A percentile compares a stretch with the other conserved stretches of the same genome.
Conservation (phyloP, 2,888 invertebrate species). For the Leucania comma region DNA sequence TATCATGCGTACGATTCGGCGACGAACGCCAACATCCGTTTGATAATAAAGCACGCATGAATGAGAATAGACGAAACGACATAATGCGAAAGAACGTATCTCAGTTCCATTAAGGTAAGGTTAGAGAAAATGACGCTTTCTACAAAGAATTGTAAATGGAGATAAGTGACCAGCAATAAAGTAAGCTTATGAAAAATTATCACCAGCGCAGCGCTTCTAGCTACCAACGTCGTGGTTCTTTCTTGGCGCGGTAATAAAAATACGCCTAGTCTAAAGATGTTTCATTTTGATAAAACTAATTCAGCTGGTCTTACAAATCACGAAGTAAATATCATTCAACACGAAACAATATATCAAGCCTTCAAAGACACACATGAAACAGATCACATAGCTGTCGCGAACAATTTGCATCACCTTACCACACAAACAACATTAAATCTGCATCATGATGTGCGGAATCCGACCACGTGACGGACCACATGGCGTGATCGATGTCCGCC, state of each 20-base stretch:
- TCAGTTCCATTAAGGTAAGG: not conserved
- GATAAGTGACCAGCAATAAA: not conserved
- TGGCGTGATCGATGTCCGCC: constrained; percentile 78
- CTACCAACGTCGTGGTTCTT: not conserved
- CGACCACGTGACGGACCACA: constrained; percentile 71
- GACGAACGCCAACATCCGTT: constrained; percentile 57
- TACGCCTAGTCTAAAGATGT: not conserved
- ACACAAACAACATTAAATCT: constrained; percentile 41
- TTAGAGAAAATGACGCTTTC: constrained; percentile 1
- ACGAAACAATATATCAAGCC: constrained; percentile 4
- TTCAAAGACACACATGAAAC: constrained; percentile 6
- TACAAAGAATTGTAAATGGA: not conserved
- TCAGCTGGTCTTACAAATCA: not conserved
- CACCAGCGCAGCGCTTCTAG: no score
- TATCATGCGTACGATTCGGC: constrained; percentile 47
- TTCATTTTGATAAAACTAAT: not conserved
- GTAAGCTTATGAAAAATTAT: not conserved
- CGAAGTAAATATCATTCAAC: not conserved
- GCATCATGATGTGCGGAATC: constrained; percentile 56
- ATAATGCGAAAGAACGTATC: constrained; percentile 20
- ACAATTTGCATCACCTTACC: constrained; percentile 33
- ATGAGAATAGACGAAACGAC: constrained; percentile 37
- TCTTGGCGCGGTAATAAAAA: no score
- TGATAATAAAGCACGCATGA: constrained; percentile 50
- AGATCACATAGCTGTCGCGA: constrained; percentile 8